Conservation (phyloP, 2,113 vertebrate species). For the Rhinolophus sinicus region DNA sequence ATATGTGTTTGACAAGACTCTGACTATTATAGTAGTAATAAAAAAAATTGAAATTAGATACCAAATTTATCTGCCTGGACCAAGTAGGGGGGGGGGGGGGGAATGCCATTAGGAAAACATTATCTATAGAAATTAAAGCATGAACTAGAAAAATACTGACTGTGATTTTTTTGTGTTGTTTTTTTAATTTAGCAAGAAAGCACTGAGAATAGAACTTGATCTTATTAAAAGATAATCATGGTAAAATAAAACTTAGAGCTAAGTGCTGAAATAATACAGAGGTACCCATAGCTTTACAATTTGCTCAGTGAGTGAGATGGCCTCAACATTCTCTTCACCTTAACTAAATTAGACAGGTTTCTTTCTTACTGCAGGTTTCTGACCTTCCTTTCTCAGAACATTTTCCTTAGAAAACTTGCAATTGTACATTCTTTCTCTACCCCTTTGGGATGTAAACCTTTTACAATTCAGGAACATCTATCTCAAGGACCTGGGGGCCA, state of each 20-base stretch:
- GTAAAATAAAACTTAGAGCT: conserved; percentile 81
- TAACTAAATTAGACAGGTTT: neutral
- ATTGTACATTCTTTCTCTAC: neutral
- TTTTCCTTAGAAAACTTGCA: neutral
- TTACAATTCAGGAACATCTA: neutral
- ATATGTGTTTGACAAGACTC: conserved; percentile 80
- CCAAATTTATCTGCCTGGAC: conserved; percentile 90
- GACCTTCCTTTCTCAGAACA: neutral
- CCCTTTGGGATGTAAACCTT: neutral
- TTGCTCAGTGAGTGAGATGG: neutral
- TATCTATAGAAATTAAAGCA: conserved; percentile 90
- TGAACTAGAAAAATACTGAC: conserved; percentile 81
- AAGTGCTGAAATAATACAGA: neutral
- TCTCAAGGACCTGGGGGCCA: neutral
- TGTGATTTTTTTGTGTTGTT: neutral
- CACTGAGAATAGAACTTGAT: conserved; percentile 80
- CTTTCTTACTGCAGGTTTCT: neutral
- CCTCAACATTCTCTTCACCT: neutral
- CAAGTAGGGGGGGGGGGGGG: too few species aligned
- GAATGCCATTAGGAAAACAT: conserved; percentile 84
- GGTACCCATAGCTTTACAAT: neutral
- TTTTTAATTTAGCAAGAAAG: conserved; percentile 75
- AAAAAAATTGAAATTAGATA: conserved; percentile 84
- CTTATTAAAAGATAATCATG: conserved; percentile 64
- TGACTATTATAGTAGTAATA: conserved; percentile 83